Percentiles rank a stretch among this genome's conserved stretches.
Conservation (phyloP, 2,888 invertebrate species). For the Agrochola lota region DNA sequence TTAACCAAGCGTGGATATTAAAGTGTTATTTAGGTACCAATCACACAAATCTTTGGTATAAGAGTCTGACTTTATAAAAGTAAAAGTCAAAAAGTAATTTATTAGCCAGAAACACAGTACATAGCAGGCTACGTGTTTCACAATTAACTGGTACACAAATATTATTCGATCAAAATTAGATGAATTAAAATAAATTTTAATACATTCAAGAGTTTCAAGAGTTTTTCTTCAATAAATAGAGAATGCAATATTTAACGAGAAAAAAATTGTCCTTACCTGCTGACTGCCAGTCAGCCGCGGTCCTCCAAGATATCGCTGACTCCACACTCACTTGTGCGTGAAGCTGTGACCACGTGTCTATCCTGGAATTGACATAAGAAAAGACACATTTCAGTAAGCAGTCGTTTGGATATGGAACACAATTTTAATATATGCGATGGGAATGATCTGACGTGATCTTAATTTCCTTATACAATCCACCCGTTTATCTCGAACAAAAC, state of each 20-base stretch:
- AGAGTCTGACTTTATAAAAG: too few relatives aligned
- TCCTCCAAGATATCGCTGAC: slow-evolving; percentile 88
- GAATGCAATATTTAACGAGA: background rate
- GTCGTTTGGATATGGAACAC: background rate
- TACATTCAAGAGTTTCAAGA: background rate
- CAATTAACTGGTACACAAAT: too few relatives aligned
- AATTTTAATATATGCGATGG: background rate
- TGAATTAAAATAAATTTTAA: too few relatives aligned
- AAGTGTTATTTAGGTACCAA: too few relatives aligned
- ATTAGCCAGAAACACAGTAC: too few relatives aligned
- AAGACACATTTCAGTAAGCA: background rate
- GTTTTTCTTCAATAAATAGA: background rate
- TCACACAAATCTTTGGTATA: too few relatives aligned
- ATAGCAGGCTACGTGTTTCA: too few relatives aligned
- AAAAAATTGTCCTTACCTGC: slow-evolving; percentile 73
- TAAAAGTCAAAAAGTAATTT: too few relatives aligned
- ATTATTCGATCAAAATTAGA: too few relatives aligned
- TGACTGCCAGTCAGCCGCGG: slow-evolving; percentile 88
- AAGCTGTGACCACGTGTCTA: slow-evolving; percentile 88
- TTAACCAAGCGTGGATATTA: too few relatives aligned
- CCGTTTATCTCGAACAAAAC: background rate
- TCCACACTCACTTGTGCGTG: slow-evolving; percentile 87
- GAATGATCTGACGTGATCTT: background rate
- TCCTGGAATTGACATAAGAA: slow-evolving; percentile 73
- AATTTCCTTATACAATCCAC: too few relatives aligned